Evolutionary conservation across 2,888 invertebrate species (phyloP).

Genomic region (Diarsia brunnea): DNA sequence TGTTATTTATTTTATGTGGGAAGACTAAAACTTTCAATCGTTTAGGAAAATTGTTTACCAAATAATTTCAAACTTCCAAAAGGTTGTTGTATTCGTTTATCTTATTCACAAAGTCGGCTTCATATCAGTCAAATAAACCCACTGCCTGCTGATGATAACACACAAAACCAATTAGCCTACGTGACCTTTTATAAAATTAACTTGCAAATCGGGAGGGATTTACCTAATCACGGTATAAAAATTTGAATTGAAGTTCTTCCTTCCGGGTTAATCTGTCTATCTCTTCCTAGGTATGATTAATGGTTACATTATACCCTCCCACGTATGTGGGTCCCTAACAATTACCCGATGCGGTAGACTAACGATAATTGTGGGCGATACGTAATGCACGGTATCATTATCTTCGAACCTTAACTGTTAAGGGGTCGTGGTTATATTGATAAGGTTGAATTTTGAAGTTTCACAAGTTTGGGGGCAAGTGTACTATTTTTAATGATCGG

Average conservation of each 20-base stretch:
- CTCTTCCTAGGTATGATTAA: conserved; percentile 52
- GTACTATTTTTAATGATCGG: background rate
- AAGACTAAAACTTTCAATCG: background rate
- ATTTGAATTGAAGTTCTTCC: conserved; percentile 35
- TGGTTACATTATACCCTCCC: conserved; percentile 38
- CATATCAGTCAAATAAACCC: background rate
- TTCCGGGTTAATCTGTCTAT: conserved; percentile 45
- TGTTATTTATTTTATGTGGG: background rate
- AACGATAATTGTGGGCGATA: conserved; percentile 57
- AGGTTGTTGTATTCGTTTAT: background rate
- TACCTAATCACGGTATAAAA: conserved; percentile 33
- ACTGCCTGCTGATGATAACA: background rate
- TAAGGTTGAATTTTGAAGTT: conserved; percentile 8
- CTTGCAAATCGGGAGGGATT: background rate
- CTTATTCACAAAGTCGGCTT: background rate
- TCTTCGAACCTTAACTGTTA: conserved; percentile 31
- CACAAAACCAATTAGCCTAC: background rate
- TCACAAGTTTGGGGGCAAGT: background rate
- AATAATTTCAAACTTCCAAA: background rate
- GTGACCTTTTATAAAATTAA: background rate
- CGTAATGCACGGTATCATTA: conserved; percentile 47
- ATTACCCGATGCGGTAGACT: conserved; percentile 48
- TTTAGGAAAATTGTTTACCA: background rate
- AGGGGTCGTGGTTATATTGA: conserved; percentile 8
- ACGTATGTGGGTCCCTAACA: conserved; percentile 42